Percentiles rank a stretch among this genome's conserved stretches.
Conservation (phyloP, 2,888 invertebrate genomes). For the Spisula subtruncata region DNA sequence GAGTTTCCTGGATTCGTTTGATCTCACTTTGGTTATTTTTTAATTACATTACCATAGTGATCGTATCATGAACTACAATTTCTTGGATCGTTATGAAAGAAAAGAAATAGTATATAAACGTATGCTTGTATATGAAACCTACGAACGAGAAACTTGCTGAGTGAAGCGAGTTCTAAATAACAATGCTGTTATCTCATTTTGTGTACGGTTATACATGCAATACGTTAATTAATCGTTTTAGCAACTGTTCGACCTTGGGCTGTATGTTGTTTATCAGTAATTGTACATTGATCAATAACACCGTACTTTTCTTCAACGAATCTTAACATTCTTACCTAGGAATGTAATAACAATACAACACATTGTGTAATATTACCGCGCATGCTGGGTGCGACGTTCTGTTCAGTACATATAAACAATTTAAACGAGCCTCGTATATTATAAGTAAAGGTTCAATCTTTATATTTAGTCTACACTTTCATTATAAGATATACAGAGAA, state of each 20-base stretch:
- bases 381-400: too few relatives aligned
- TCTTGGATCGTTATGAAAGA: background rate
- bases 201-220: background rate
- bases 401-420: too few relatives aligned
- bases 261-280: background rate
- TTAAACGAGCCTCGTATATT: too few relatives aligned
- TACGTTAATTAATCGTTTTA: background rate
- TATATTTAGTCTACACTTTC: too few relatives aligned
- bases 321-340: background rate
- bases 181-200: background rate
- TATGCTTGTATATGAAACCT: background rate
- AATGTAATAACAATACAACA: background rate
- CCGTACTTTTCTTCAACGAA: background rate
- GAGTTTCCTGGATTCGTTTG: background rate
- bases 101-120: background rate
- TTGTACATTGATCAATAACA: background rate
- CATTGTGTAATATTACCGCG: background rate
- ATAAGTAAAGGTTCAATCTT: too few relatives aligned
- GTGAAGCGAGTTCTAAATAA: background rate
- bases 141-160: background rate
- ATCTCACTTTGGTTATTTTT: background rate
- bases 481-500: too few relatives aligned
- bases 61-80: background rate
- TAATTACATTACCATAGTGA: constrained; percentile 16
- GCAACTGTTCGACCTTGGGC: background rate